phyloP scores from a whole-genome alignment of 2,797 vertebrate species.

The Tokudaia tokunoshimensis region DNA sequence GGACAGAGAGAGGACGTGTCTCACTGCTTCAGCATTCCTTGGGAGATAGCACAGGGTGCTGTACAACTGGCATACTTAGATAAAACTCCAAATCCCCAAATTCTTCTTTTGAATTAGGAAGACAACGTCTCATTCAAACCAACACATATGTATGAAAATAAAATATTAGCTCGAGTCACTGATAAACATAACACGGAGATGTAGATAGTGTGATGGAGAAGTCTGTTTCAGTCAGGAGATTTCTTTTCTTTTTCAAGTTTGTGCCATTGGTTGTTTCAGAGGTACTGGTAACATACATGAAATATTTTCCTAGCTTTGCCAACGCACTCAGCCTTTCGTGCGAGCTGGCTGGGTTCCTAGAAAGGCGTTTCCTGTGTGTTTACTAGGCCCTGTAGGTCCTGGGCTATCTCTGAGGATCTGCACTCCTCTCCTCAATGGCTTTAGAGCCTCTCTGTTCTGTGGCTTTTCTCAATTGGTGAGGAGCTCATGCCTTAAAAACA shows the following conservation, averaged over 20 bases:
- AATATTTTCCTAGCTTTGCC: slow-evolving; percentile 35
- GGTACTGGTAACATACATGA: neutral
- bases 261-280: slow-evolving; percentile 19
- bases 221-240: neutral
- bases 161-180: neutral
- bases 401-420: neutral
- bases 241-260: neutral
- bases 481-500: neutral
- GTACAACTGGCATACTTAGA: neutral
- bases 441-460: neutral
- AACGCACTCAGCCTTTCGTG: neutral
- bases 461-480: neutral
- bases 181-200: neutral
- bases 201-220: neutral
- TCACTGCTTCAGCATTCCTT: neutral
- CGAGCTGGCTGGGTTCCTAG: neutral
- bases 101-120: slow-evolving; percentile 15
- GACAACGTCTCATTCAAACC: neutral
- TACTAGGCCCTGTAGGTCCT: neutral
- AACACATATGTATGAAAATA: neutral
- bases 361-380: neutral
- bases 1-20: neutral
- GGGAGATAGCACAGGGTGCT: neutral
- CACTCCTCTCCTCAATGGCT: neutral
- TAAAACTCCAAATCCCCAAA: slow-evolving; percentile 31